A percentile compares a stretch with the other conserved stretches of the same genome.
Conservation (phyloP, 2,888 invertebrate species). For the Agonopterix alstromeriana region DNA sequence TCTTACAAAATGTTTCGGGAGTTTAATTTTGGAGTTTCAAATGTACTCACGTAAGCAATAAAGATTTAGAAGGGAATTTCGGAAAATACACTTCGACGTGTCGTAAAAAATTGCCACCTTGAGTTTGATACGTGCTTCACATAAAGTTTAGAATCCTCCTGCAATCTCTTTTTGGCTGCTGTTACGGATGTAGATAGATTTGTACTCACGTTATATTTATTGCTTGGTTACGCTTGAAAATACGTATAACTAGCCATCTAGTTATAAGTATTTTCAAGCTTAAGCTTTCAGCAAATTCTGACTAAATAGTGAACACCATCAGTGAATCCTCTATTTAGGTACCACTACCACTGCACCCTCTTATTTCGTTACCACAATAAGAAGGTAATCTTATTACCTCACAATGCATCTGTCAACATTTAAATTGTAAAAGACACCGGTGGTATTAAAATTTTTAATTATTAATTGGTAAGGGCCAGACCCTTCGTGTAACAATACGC, state of each 20-base stretch:
- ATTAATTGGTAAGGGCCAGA: slow-evolving; percentile 46
- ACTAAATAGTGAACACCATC: too few species aligned
- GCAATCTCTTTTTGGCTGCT: too few species aligned
- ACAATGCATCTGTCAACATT: slow-evolving; percentile 45
- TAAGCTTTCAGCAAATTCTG: too few species aligned
- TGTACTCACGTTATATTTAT: too few species aligned
- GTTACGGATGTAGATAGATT: too few species aligned
- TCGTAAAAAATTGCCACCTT: slow-evolving; percentile 13
- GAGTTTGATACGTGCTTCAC: slow-evolving; percentile 7
- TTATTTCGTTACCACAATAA: slow-evolving; percentile 7
- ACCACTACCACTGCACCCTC: not conserved
- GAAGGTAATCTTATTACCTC: slow-evolving; percentile 8
- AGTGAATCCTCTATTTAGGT: too few species aligned
- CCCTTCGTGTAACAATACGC: slow-evolving; percentile 61
- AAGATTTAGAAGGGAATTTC: slow-evolving; percentile 47
- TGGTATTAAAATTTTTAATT: slow-evolving; percentile 56
- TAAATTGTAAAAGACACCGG: slow-evolving; percentile 68
- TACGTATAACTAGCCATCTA: too few species aligned
- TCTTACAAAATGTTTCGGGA: slow-evolving; percentile 45
- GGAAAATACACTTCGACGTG: slow-evolving; percentile 35
- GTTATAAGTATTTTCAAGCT: too few species aligned
- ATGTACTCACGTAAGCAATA: slow-evolving; percentile 61
- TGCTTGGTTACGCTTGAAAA: too few species aligned
- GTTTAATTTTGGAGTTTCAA: slow-evolving; percentile 47
- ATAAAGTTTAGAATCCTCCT: not conserved